Conservation (phyloP, 1,140 invertebrate genomes). For the Eumeta japonica region DNA sequence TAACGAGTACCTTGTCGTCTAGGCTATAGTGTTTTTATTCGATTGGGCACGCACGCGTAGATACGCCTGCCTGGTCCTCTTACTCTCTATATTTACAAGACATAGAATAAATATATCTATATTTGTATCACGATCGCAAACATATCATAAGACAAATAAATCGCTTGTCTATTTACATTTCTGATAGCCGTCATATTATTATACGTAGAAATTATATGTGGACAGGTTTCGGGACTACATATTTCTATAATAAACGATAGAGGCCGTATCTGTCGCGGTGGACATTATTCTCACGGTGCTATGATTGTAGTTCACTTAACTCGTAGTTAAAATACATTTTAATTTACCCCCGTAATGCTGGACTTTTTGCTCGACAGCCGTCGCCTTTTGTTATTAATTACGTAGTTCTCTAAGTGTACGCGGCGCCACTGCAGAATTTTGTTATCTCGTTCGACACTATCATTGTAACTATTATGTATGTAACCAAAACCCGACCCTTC, state of each 20-base stretch:
- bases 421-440: too few relatives aligned
- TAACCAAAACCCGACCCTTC: not conserved
- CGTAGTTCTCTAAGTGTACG: not conserved
- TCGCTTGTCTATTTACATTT: not conserved
- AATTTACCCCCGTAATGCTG: slow-evolving; percentile 26
- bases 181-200: not conserved
- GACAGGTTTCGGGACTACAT: too few relatives aligned
- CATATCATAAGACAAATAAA: slow-evolving; percentile 25
- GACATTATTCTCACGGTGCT: too few relatives aligned
- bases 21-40: slow-evolving; percentile 31
- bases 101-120: slow-evolving; percentile 18
- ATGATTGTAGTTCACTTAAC: not conserved
- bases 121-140: slow-evolving; percentile 12
- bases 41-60: slow-evolving; percentile 11
- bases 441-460: too few relatives aligned
- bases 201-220: not conserved
- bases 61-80: not conserved
- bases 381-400: slow-evolving; percentile 1
- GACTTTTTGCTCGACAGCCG: slow-evolving; percentile 34
- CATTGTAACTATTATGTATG: not conserved
- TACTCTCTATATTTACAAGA: slow-evolving; percentile 12
- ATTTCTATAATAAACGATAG: too few relatives aligned
- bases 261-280: too few relatives aligned
- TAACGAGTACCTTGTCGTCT: slow-evolving; percentile 52
- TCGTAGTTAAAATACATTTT: not conserved